Evolutionary conservation across 2,797 vertebrate genomes (phyloP), one percentile per base, ranked within the genome.

Genomic region (Oreonectes daqikongensis): DNA sequence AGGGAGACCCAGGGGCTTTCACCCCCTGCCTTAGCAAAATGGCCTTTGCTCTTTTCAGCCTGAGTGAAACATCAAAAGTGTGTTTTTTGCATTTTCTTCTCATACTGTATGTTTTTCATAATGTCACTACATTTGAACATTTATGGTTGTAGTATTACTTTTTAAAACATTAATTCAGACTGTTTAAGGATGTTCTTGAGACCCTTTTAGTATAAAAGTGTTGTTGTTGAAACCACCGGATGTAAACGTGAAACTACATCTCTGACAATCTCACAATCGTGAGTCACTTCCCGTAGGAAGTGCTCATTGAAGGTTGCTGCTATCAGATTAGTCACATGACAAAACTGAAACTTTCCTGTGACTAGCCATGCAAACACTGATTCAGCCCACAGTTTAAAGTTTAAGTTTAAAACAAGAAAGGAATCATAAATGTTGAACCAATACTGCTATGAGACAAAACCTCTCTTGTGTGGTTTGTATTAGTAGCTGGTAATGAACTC

Each of bases 271-370:
- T 61, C 22, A 30, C 12, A 52, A 30, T 60, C 18, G 22, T 81
- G 76, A 84, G 57, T 82, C 83, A 80, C 53, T 48, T 79, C 78
- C 68, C 52, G 63, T 73, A 70, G 81, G 78, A 84, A 84, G 75
- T 28, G 71, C 18, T 73, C 72, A 67, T 53, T 77, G 59, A 42
- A 18, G 53, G 67, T 78, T 53, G 28, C 53, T 30, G n/a, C 72
- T 64, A 28, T 75, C 70, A 68, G 66, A 81, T 77, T 48, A 59
- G 50, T 75, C 50, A 20, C 17, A 53, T 81, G 70, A 71, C 40
- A 15, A 26, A 50, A 26, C 40, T 50, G 46, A 76, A 32, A 69
- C 59, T 26, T 77, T 46, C 78, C 61, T 68, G 3, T 72, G 44
- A 81, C 73, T 57, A 59, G 35, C 10, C 28, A 57, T 28, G 17